Conservation (phyloP, 2,888 invertebrate species). For the Pilophorus perplexus region DNA sequence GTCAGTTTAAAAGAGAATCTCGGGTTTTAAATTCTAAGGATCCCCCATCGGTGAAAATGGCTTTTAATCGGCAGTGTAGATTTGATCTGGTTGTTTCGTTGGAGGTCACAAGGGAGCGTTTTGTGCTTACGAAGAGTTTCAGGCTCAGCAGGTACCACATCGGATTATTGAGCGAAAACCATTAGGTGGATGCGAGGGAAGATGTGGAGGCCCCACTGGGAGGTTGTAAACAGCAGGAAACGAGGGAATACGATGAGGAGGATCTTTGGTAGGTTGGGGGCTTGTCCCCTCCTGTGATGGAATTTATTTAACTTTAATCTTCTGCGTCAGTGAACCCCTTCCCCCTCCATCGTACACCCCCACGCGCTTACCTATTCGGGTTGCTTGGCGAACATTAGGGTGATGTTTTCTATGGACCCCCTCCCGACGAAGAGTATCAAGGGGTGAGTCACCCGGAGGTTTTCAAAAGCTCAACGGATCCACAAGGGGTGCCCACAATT, state of each 20-base stretch:
- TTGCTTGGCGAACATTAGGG: conserved; percentile 1
- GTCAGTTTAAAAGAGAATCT: no score
- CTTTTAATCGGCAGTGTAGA: no score
- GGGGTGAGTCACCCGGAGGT: conserved; percentile 17
- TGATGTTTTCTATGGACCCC: no score
- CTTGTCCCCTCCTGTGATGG: not conserved
- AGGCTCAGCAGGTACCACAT: no score
- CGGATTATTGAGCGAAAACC: not conserved
- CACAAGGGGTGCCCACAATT: no score
- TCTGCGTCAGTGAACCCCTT: conserved; percentile 19
- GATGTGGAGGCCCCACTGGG: not conserved
- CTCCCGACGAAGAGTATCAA: no score
- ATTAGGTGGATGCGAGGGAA: not conserved
- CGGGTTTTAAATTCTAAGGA: no score
- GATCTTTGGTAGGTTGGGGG: not conserved
- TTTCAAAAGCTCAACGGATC: no score
- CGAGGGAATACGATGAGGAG: not conserved
- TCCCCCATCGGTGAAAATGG: no score
- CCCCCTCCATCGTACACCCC: not conserved
- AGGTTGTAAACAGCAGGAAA: not conserved
- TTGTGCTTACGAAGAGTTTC: no score
- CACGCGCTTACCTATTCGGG: not conserved
- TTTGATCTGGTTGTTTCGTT: no score
- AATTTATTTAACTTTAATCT: conserved; percentile 35
- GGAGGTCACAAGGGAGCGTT: no score